Evolutionary conservation across 2,113 vertebrate genomes (phyloP).

Genomic region (Poeciliopsis turrubarensis): DNA sequence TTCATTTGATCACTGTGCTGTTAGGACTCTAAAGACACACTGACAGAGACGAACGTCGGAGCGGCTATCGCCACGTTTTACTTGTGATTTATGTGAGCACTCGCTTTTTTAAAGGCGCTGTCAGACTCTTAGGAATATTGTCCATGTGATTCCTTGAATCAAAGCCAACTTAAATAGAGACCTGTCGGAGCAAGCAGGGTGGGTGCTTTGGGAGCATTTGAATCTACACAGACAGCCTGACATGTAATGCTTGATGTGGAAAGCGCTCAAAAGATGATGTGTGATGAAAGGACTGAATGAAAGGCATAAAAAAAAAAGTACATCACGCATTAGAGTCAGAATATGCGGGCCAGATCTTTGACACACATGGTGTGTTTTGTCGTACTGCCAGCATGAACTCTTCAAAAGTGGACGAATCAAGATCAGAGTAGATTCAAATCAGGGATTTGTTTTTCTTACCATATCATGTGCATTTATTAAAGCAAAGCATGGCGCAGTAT

Average conservation of each 20-base stretch:
- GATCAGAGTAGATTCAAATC: constrained; percentile 21
- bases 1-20: too few species aligned
- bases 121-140: constrained; percentile 32
- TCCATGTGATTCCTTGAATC: constrained; percentile 56
- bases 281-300: constrained; percentile 54
- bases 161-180: constrained; percentile 65
- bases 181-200: constrained; percentile 58
- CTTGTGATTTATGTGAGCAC: constrained; percentile 6
- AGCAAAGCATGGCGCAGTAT: too few species aligned
- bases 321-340: background rate
- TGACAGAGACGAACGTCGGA: background rate
- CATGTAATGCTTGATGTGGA: constrained; percentile 49
- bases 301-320: background rate
- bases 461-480: too few species aligned
- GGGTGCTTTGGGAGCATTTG: constrained; percentile 16
- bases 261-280: constrained; percentile 28
- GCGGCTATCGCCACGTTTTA: background rate
- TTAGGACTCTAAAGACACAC: too few species aligned
- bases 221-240: constrained; percentile 44
- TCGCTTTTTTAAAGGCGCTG: constrained; percentile 32
- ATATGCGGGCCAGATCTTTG: constrained; percentile 41
- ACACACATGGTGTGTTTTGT: constrained; percentile 4
- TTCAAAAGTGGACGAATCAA: constrained; percentile 27
- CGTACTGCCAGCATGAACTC: background rate
- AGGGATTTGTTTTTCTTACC: background rate